Evolutionary conservation across 2,888 invertebrate genomes (phyloP).

Genomic region (Rhodophaea formosa): DNA sequence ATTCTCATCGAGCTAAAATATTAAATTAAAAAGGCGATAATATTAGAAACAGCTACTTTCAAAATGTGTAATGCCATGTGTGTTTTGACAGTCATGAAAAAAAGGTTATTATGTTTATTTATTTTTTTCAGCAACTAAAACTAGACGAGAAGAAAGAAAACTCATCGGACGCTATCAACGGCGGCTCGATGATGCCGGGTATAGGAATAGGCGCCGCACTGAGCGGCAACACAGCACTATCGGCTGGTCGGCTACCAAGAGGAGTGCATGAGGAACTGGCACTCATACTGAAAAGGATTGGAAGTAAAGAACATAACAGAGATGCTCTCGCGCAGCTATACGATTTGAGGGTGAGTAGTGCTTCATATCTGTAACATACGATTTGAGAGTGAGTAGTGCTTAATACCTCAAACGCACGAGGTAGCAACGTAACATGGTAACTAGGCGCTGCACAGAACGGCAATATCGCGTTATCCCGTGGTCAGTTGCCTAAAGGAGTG

Average conservation of each 20-base stretch:
- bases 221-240: slow-evolving; percentile 54
- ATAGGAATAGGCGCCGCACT: slow-evolving; percentile 51
- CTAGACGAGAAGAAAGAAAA: slow-evolving; percentile 80
- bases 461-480: slow-evolving; percentile 56
- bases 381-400: slow-evolving; percentile 76
- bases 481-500: slow-evolving; percentile 85
- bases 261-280: slow-evolving; percentile 92
- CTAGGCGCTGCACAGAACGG: slow-evolving; percentile 54
- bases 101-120: too few species aligned
- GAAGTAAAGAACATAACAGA: slow-evolving; percentile 91
- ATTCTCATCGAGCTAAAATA: too few species aligned
- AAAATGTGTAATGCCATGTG: too few species aligned
- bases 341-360: slow-evolving; percentile 83
- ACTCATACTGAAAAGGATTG: slow-evolving; percentile 94
- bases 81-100: too few species aligned
- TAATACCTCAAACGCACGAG: neutral
- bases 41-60: too few species aligned
- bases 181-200: slow-evolving; percentile 66
- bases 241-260: slow-evolving; percentile 82
- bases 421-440: neutral
- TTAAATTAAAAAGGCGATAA: too few species aligned
- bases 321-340: slow-evolving; percentile 91
- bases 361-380: too few species aligned
- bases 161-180: slow-evolving; percentile 55
- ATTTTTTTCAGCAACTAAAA: slow-evolving; percentile 65